Conservation (phyloP, 2,888 invertebrate genomes). For the Xestoiulus laeticollis region DNA sequence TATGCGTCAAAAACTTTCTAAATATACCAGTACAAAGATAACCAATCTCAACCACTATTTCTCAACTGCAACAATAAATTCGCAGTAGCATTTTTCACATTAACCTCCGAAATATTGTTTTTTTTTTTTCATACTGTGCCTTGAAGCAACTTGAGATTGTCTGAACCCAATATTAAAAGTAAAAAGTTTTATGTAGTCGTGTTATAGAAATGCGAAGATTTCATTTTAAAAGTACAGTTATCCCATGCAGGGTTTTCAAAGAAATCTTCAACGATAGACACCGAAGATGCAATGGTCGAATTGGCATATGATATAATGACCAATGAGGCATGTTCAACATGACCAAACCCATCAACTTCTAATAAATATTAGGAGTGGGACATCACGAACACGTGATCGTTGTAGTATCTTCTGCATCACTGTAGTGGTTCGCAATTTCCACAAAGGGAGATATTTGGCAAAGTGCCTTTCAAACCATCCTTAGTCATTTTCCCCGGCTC, state of each 20-base stretch:
- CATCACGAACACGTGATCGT: constrained; percentile 8
- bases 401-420: not conserved
- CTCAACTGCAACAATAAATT: not conserved
- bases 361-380: not conserved
- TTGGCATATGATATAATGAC: not conserved
- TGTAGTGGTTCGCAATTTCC: not conserved
- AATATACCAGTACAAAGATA: not conserved
- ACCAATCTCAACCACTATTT: not conserved
- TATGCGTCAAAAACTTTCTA: constrained; percentile 24
- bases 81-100: not conserved
- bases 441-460: not conserved
- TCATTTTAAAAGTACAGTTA: not conserved
- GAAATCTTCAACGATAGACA: not conserved
- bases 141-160: not conserved
- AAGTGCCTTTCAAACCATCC: not conserved
- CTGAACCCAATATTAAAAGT: not conserved
- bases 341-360: not conserved
- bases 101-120: not conserved
- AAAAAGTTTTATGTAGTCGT: not conserved
- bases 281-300: not conserved
- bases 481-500: not conserved
- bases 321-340: not conserved
- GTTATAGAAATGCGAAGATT: not conserved
- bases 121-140: not conserved
- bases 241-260: not conserved